A percentile compares a stretch with the other conserved stretches of the same genome.
These are phyloP conservation scores for Callionymus lyra DNA, from an alignment of 2,113 vertebrate species.

Conservation along the genomic window DNA sequence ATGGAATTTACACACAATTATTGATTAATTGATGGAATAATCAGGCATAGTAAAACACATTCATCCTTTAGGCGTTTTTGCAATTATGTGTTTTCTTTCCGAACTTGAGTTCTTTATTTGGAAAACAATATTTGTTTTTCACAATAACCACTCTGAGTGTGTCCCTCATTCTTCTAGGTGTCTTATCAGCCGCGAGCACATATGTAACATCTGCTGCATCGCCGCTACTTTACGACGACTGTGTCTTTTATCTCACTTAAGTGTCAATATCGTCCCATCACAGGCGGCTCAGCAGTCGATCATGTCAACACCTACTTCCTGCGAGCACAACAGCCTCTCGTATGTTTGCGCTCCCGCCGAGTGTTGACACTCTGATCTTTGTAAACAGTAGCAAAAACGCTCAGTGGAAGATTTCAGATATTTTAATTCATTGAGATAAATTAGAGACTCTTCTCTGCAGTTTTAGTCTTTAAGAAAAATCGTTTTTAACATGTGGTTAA, in stretches of 20 bases:
- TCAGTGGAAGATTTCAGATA: slow-evolving; percentile 11
- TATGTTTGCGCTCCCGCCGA: slow-evolving; percentile 1
- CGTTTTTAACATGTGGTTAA: too few relatives aligned
- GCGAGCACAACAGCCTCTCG: slow-evolving; percentile 9
- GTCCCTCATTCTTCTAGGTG: slow-evolving; percentile 4
- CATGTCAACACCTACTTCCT: slow-evolving; percentile 29
- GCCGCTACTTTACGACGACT: slow-evolving; percentile 28
- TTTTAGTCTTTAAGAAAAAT: too few relatives aligned
- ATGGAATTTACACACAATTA: too few relatives aligned
- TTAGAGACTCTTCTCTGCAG: too few relatives aligned
- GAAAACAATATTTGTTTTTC: not conserved
- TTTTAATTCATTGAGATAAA: slow-evolving; percentile 1
- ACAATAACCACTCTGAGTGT: slow-evolving; percentile 8
- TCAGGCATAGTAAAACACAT: too few relatives aligned
- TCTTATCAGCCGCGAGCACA: slow-evolving; percentile 39
- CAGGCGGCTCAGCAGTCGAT: slow-evolving; percentile 10
- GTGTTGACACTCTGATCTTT: not conserved
- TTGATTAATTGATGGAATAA: too few relatives aligned
- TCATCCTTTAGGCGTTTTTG: too few relatives aligned
- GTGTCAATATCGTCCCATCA: slow-evolving; percentile 24
- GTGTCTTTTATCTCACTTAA: slow-evolving; percentile 20
- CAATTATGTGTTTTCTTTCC: not conserved
- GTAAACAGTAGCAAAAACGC: not conserved
- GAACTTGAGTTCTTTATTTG: not conserved
- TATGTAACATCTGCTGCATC: slow-evolving; percentile 18